These are phyloP conservation scores for Bicyclus anynana DNA, from an alignment of 1,140 invertebrate species.

Conservation along the genomic window DNA sequence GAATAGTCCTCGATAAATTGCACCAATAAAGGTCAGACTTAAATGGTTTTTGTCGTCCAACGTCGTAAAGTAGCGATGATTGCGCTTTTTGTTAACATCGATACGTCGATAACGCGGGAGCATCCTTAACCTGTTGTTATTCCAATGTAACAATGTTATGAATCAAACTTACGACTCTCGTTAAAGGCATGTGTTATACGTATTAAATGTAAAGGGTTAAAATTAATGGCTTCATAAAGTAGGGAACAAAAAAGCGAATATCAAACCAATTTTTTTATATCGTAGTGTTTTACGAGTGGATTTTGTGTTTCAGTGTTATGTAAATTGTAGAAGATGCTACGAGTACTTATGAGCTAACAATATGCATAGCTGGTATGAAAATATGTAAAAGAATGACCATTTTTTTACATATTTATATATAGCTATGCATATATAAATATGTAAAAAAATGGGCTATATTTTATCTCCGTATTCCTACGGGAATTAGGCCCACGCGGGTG, in stretches of 20 bases:
- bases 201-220: background rate
- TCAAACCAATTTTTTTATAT: background rate
- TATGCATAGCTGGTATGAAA: too few species aligned
- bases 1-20: constrained; percentile 5
- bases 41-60: constrained; percentile 12
- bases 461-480: too few species aligned
- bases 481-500: too few species aligned
- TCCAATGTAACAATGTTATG: constrained; percentile 7
- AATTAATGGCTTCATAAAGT: background rate
- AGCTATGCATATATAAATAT: too few species aligned
- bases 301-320: too few species aligned
- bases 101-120: background rate
- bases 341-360: too few species aligned
- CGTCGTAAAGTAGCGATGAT: constrained; percentile 14
- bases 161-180: constrained; percentile 16
- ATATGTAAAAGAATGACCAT: too few species aligned
- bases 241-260: background rate
- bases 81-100: constrained; percentile 11
- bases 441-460: too few species aligned
- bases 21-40: constrained; percentile 8
- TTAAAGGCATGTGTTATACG: constrained; percentile 1
- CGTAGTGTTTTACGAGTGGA: too few species aligned
- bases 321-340: too few species aligned
- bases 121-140: background rate
- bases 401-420: too few species aligned